These are phyloP conservation scores for Propithecus deckenii DNA, from an alignment of 2,797 vertebrate genomes.

Conservation along the genomic window DNA sequence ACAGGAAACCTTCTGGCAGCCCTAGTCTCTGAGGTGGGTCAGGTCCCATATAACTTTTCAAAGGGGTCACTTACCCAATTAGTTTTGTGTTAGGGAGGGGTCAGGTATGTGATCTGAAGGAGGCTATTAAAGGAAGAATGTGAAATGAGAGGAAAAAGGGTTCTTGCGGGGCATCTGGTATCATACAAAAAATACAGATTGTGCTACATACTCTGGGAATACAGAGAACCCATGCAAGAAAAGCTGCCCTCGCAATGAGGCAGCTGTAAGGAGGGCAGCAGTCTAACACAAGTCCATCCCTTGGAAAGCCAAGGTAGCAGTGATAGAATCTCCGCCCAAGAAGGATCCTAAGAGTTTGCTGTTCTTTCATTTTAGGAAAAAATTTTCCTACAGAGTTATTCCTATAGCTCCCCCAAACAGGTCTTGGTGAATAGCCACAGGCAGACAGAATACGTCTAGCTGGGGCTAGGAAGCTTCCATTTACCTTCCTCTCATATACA, in stretches of 20 bases:
- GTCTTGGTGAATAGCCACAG: background rate
- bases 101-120: background rate
- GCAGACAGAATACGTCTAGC: slow-evolving; percentile 41
- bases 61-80: background rate
- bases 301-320: background rate
- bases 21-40: background rate
- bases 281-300: background rate
- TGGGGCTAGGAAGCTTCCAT: slow-evolving; percentile 23
- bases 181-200: background rate
- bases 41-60: background rate
- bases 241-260: background rate
- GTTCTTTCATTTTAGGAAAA: slow-evolving; percentile 22
- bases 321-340: background rate
- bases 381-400: background rate
- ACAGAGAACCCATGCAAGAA: slow-evolving; percentile 53
- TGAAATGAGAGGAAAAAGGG: background rate
- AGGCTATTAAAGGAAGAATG: background rate
- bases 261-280: background rate
- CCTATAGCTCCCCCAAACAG: background rate
- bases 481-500: slow-evolving; percentile 40
- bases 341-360: slow-evolving; percentile 38
- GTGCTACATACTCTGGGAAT: background rate
- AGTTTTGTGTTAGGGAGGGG: background rate
- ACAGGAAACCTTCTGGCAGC: background rate
- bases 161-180: background rate